A percentile compares a stretch with the other conserved stretches of the same genome.
phyloP scores from a whole-genome alignment of 2,888 invertebrate genomes.

The Drosophila nr. medialis region DNA sequence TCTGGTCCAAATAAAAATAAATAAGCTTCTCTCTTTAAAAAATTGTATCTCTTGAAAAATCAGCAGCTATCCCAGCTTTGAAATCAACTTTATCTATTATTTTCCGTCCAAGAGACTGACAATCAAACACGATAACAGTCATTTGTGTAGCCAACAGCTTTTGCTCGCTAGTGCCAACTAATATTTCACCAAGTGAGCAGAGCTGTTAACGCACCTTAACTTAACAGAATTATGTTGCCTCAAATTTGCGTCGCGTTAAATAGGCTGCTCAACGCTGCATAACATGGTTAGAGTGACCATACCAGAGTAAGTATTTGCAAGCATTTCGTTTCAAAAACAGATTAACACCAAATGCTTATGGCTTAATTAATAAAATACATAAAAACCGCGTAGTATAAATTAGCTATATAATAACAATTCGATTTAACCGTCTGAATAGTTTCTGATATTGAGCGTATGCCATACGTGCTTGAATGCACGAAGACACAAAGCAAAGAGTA shows the following conservation, averaged over 20 bases:
- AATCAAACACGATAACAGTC: neutral
- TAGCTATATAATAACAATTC: neutral
- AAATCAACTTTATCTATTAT: neutral
- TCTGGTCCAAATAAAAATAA: conserved; percentile 39
- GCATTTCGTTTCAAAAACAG: neutral
- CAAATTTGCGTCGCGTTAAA: conserved; percentile 7
- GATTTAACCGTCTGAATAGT: neutral
- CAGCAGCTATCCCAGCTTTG: neutral
- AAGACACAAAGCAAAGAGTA: neutral
- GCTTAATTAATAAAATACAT: neutral
- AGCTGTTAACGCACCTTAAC: neutral
- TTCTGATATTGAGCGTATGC: neutral
- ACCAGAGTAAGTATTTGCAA: fast-evolving
- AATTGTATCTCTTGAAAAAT: neutral
- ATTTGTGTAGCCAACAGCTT: neutral
- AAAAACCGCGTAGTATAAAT: neutral
- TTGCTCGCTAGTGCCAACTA: neutral
- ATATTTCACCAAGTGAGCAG: neutral
- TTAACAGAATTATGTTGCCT: conserved; percentile 3
- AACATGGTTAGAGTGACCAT: conserved; percentile 27
- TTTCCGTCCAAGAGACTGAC: neutral
- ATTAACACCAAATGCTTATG: neutral
- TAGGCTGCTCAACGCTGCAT: neutral
- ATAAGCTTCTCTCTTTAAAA: conserved; percentile 16
- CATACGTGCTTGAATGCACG: neutral